Evolutionary conservation across 2,797 vertebrate species (phyloP).

Genomic region (Carapus acus): DNA sequence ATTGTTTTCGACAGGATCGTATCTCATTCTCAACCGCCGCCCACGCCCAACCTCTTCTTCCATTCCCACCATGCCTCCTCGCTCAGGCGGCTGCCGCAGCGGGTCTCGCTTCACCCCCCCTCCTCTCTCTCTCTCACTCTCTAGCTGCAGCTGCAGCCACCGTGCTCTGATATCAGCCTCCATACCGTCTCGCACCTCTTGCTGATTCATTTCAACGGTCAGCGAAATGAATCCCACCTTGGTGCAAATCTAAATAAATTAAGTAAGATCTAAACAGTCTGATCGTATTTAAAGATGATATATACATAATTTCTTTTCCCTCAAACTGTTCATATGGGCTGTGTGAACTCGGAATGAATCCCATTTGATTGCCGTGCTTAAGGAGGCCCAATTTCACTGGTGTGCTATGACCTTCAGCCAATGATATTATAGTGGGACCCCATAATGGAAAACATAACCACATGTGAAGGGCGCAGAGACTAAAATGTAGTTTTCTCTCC

Average conservation of each 20-base stretch:
- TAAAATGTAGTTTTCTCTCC: constrained; percentile 29
- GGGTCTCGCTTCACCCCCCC: constrained; percentile 3
- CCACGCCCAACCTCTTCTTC: no score
- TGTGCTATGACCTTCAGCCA: constrained; percentile 1
- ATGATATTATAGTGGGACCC: neutral
- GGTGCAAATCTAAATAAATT: neutral
- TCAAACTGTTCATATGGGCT: neutral
- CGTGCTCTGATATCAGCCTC: constrained; percentile 50
- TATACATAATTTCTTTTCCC: no score
- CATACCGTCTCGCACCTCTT: constrained; percentile 27
- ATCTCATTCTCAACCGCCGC: no score
- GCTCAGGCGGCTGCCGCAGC: no score
- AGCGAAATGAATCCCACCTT: no score
- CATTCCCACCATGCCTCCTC: no score
- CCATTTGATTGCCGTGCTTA: neutral
- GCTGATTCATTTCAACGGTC: constrained; percentile 27
- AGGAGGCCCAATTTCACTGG: constrained; percentile 5
- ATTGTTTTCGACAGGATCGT: no score
- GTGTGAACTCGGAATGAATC: neutral
- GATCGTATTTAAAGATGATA: no score
- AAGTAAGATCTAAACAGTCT: no score
- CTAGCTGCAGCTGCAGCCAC: constrained; percentile 32
- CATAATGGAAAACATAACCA: constrained; percentile 2
- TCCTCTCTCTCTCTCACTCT: constrained; percentile 9
- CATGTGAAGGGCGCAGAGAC: neutral